A percentile compares a stretch with the other conserved stretches of the same genome.
Evolutionary conservation across 2,888 invertebrate species (phyloP).

Genomic region (Drosophila neonasuta): DNA sequence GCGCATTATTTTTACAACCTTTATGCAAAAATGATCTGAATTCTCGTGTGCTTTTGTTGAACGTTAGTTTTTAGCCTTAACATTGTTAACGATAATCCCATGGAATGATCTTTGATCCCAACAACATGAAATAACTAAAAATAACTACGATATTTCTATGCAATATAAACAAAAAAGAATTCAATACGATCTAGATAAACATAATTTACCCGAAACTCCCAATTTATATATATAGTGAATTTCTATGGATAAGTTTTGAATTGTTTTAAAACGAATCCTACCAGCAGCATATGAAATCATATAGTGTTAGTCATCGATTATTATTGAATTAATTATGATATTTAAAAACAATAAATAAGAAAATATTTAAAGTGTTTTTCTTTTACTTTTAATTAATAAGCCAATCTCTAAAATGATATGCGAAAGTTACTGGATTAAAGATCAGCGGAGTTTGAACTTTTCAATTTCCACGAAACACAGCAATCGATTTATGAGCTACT

Average conservation of each 20-base stretch:
- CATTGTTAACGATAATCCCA: conserved; percentile 57
- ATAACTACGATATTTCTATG: conserved; percentile 57
- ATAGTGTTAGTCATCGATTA: conserved; percentile 56
- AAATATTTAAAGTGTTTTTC: conserved; percentile 30
- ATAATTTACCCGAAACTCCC: conserved; percentile 15
- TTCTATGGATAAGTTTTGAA: conserved; percentile 29
- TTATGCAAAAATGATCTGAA: conserved; percentile 42
- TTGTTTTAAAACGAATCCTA: conserved; percentile 26
- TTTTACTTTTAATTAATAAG: not conserved
- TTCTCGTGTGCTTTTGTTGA: conserved; percentile 63
- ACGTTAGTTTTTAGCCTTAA: conserved; percentile 49
- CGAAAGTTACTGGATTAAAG: too few species aligned
- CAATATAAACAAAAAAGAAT: conserved; percentile 21
- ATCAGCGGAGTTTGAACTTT: not conserved
- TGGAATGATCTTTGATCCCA: conserved; percentile 35
- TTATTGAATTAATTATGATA: conserved; percentile 55
- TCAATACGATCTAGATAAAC: conserved; percentile 50
- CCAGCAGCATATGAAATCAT: conserved; percentile 45
- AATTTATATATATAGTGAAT: conserved; percentile 22
- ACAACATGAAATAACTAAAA: conserved; percentile 32
- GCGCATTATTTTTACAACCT: conserved; percentile 31
- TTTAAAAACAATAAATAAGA: conserved; percentile 53
- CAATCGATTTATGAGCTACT: not conserved
- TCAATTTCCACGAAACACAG: not conserved
- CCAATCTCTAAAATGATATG: not conserved